A percentile compares a stretch with the other conserved stretches of the same genome.
phyloP scores from a whole-genome alignment of 2,888 invertebrate species.

The Argyresthia goedartella region DNA sequence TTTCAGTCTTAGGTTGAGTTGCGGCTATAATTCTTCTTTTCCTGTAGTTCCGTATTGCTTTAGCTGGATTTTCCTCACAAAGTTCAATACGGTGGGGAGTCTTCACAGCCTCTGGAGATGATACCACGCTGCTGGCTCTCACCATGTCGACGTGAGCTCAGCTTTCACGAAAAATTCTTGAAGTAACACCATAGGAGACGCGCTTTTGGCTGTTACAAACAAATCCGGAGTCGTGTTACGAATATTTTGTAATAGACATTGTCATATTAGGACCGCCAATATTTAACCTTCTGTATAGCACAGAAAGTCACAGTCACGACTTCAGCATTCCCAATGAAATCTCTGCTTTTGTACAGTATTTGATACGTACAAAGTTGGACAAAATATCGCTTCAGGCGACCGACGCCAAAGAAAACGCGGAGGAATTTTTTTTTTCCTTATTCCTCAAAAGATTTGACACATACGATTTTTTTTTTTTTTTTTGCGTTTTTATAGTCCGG shows the following conservation, averaged over 20 bases:
- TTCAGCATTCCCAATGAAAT: slow-evolving; percentile 17
- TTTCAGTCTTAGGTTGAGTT: slow-evolving; percentile 50
- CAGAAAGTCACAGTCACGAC: slow-evolving; percentile 22
- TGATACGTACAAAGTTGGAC: neutral
- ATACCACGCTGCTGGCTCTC: slow-evolving; percentile 52
- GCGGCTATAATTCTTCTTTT: slow-evolving; percentile 53
- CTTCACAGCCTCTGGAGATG: slow-evolving; percentile 54
- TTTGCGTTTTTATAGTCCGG: too few species aligned
- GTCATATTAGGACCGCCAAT: slow-evolving; percentile 33
- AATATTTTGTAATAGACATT: slow-evolving; percentile 59
- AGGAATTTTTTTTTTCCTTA: neutral
- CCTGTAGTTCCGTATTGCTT: slow-evolving; percentile 52
- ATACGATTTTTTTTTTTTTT: too few species aligned
- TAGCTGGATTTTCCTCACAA: slow-evolving; percentile 50
- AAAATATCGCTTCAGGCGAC: neutral
- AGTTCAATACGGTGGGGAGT: slow-evolving; percentile 74
- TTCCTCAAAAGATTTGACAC: too few species aligned
- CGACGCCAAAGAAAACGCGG: slow-evolving; percentile 3
- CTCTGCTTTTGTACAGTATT: neutral
- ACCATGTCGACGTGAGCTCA: slow-evolving; percentile 57
- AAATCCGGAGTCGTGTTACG: slow-evolving; percentile 45
- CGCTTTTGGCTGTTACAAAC: slow-evolving; percentile 36
- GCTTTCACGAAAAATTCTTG: slow-evolving; percentile 29
- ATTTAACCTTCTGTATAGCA: slow-evolving; percentile 34
- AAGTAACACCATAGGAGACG: slow-evolving; percentile 40